phyloP scores from a whole-genome alignment of 1,140 invertebrate species.

The Antheraea pernyi region DNA sequence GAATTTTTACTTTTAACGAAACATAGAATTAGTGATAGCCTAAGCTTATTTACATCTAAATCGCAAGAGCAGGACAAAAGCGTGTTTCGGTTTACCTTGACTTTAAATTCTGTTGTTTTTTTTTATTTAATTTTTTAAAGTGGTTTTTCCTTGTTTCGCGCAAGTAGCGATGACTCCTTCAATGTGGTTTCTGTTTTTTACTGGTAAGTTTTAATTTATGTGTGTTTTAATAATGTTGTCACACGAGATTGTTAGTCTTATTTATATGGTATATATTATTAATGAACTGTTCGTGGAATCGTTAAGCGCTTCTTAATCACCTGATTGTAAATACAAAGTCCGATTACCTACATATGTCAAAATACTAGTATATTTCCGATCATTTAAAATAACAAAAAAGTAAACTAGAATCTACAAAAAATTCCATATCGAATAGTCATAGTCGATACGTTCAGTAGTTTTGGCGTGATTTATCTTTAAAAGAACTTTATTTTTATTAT shows the following conservation, averaged over 20 bases:
- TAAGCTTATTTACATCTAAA: conserved; percentile 14
- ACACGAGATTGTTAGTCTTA: neutral
- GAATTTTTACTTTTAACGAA: conserved; percentile 5
- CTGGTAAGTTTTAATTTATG: conserved; percentile 35
- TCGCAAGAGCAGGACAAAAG: neutral
- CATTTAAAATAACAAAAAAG: no score
- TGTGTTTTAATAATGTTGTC: neutral
- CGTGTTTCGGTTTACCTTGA: conserved; percentile 27
- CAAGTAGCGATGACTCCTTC: conserved; percentile 29
- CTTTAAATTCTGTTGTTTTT: conserved; percentile 17
- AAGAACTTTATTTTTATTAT: no score
- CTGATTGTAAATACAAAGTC: no score
- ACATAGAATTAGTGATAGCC: neutral
- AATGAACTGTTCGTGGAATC: neutral
- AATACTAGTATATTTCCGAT: no score
- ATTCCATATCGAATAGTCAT: no score
- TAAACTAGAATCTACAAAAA: no score
- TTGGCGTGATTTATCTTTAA: no score
- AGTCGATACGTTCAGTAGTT: no score
- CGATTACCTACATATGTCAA: no score
- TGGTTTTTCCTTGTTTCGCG: conserved; percentile 36
- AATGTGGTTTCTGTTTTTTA: conserved; percentile 41
- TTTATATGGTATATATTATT: neutral
- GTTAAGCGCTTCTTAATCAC: no score
- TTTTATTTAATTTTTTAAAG: no score